Conservation (phyloP, 2,888 invertebrate species). For the Abrostola tripartita region DNA sequence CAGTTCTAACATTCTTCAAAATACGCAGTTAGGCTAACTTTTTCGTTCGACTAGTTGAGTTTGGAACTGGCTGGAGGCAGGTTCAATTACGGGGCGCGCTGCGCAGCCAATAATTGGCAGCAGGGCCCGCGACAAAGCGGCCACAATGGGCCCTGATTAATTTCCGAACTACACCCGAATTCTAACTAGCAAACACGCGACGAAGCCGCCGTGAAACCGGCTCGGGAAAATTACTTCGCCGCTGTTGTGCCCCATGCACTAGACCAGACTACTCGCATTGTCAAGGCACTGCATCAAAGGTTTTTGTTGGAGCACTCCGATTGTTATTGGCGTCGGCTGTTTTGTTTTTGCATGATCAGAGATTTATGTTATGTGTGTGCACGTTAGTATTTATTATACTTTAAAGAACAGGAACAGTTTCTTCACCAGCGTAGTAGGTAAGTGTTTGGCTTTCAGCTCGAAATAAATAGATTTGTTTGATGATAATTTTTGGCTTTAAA, state of each 20-base stretch:
- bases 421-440: too few species aligned
- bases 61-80: constrained; percentile 70
- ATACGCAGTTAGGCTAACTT: constrained; percentile 59
- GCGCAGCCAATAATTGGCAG: constrained; percentile 85
- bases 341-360: constrained; percentile 8
- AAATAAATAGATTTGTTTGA: too few species aligned
- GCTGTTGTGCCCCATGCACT: constrained; percentile 67
- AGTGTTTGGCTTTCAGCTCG: too few species aligned
- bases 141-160: constrained; percentile 87
- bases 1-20: constrained; percentile 23
- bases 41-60: constrained; percentile 62
- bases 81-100: constrained; percentile 81
- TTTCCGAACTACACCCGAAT: constrained; percentile 87
- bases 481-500: too few species aligned
- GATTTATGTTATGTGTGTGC: neutral
- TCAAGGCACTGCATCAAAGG: constrained; percentile 44
- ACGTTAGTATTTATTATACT: too few species aligned
- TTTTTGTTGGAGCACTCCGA: constrained; percentile 41
- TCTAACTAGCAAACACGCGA: constrained; percentile 85
- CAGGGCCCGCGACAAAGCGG: constrained; percentile 84
- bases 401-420: too few species aligned
- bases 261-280: constrained; percentile 54
- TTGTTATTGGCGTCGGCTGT: constrained; percentile 38
- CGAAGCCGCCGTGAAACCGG: constrained; percentile 71
- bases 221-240: constrained; percentile 76